phyloP scores from a whole-genome alignment of 2,113 vertebrate species.

The Clarias gariepinus region DNA sequence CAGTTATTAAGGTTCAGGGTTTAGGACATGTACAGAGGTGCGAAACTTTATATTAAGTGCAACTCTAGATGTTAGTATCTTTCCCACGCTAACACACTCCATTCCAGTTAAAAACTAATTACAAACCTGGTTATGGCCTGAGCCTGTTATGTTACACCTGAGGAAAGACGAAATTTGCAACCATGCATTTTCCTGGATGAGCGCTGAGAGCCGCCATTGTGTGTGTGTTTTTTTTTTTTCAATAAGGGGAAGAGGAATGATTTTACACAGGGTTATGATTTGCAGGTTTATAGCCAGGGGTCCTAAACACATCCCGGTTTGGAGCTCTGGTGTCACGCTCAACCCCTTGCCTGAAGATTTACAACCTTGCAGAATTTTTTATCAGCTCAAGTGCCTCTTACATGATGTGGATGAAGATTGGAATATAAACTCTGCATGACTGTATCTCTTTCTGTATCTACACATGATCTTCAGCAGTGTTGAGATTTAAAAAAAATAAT shows the following conservation, averaged over 20 bases:
- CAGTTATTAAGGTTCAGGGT: neutral
- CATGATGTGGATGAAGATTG: neutral
- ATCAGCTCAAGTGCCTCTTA: neutral
- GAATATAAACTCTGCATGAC: neutral
- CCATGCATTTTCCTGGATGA: neutral
- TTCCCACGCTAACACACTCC: neutral
- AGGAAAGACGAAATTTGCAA: neutral
- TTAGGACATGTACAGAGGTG: too few species aligned
- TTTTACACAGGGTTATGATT: neutral
- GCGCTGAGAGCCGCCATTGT: neutral
- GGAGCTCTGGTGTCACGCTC: conserved; percentile 4
- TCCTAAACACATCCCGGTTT: conserved; percentile 9
- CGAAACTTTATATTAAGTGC: too few species aligned
- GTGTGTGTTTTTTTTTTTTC: neutral
- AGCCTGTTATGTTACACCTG: neutral
- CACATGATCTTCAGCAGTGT: neutral
- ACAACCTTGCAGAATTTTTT: neutral
- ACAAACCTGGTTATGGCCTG: neutral
- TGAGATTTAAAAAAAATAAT: too few species aligned
- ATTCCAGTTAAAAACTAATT: neutral
- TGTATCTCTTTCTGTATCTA: neutral
- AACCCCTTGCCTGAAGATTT: neutral
- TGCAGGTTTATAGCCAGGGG: neutral
- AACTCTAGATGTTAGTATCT: neutral
- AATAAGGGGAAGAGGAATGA: neutral